Conservation (phyloP, 2,888 invertebrate species). For the Leucozona laternaria region DNA sequence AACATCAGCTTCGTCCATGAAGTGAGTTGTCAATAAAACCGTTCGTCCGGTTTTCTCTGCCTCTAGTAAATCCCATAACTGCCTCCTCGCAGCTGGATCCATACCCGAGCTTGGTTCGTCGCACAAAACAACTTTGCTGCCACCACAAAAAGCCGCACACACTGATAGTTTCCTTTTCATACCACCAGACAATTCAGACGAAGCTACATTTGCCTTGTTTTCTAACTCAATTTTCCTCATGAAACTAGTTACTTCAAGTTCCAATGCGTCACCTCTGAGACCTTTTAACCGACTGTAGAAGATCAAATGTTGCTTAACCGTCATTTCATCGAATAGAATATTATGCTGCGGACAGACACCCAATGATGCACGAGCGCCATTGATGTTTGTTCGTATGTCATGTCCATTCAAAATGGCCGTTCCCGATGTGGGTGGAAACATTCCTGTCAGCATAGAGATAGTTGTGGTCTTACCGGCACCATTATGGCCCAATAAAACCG, state of each 20-base stretch:
- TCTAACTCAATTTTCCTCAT: constrained; percentile 86
- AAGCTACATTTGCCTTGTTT: constrained; percentile 85
- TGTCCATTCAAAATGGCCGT: constrained; percentile 88
- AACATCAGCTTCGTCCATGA: constrained; percentile 94
- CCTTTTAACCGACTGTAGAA: constrained; percentile 91
- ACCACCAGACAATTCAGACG: constrained; percentile 87
- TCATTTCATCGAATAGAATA: constrained; percentile 85
- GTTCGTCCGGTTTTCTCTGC: constrained; percentile 89
- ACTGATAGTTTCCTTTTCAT: constrained; percentile 89
- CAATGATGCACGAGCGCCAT: constrained; percentile 87
- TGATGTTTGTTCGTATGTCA: constrained; percentile 87
- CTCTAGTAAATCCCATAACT: constrained; percentile 91
- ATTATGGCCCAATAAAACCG: constrained; percentile 88
- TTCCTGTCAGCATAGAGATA: constrained; percentile 94
- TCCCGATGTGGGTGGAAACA: constrained; percentile 87
- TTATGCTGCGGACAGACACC: constrained; percentile 93
- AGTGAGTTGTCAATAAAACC: constrained; percentile 92
- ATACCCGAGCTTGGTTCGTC: constrained; percentile 92
- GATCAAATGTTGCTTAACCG: constrained; percentile 91
- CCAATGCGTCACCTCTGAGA: constrained; percentile 84
- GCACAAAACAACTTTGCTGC: constrained; percentile 88
- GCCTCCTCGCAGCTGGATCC: constrained; percentile 90
- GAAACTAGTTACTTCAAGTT: constrained; percentile 86
- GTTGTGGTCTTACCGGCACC: constrained; percentile 97
- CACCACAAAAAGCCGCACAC: constrained; percentile 89